Evolutionary conservation across 2,888 invertebrate species (phyloP).

Genomic region (Esperia sulphurella): DNA sequence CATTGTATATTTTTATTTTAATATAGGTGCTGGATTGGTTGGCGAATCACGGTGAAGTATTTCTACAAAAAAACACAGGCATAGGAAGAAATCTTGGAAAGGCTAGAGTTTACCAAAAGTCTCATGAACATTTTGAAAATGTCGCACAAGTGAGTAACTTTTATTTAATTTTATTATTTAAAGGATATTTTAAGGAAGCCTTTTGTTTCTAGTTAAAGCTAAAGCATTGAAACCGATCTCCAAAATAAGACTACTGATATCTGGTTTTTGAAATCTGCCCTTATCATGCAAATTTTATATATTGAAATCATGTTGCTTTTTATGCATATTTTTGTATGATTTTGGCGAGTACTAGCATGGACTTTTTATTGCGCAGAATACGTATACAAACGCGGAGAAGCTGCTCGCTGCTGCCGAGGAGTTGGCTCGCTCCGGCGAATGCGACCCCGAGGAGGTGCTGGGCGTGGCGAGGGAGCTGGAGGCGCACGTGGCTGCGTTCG

Average conservation of each 20-base stretch:
- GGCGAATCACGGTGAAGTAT: slow-evolving; percentile 98
- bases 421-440: slow-evolving; percentile 96
- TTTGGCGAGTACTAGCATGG: too few relatives aligned
- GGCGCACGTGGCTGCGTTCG: slow-evolving; percentile 95
- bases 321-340: too few relatives aligned
- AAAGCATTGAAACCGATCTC: too few relatives aligned
- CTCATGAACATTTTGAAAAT: slow-evolving; percentile 99
- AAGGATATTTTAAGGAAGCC: background rate
- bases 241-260: too few relatives aligned
- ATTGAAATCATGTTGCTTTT: too few relatives aligned
- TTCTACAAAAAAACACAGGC: slow-evolving; percentile 97
- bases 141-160: slow-evolving; percentile 90
- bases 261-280: too few relatives aligned
- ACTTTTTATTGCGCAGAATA: slow-evolving; percentile 87
- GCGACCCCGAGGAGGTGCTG: slow-evolving; percentile 97
- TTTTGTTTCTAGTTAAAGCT: background rate
- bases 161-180: background rate
- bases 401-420: slow-evolving; percentile 97
- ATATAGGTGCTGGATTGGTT: slow-evolving; percentile 95
- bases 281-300: too few relatives aligned
- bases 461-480: slow-evolving; percentile 96
- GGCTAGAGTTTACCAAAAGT: slow-evolving; percentile 97
- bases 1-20: too few relatives aligned
- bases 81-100: slow-evolving; percentile 97
- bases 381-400: slow-evolving; percentile 99